phyloP scores from a whole-genome alignment of 2,797 vertebrate genomes.

The Bradypodion ventrale region DNA sequence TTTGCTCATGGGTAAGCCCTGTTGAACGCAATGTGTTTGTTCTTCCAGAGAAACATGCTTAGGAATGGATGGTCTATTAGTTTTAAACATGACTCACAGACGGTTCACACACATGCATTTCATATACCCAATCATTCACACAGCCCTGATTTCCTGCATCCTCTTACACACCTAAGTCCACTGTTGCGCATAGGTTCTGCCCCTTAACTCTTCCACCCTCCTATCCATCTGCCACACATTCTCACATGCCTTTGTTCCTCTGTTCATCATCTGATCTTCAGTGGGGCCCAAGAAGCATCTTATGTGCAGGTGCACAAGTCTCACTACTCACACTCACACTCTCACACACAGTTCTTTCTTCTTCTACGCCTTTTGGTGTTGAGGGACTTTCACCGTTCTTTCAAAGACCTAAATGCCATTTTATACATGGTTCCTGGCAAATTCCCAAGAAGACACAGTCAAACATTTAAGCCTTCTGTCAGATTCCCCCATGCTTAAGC shows the following conservation, averaged over 20 bases:
- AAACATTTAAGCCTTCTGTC: conserved; percentile 48
- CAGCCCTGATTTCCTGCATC: too few species aligned
- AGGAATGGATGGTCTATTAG: neutral
- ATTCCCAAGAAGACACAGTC: neutral
- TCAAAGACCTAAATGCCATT: neutral
- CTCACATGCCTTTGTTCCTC: conserved; percentile 38
- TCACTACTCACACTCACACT: too few species aligned
- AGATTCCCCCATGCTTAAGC: conserved; percentile 74
- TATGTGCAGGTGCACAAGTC: too few species aligned
- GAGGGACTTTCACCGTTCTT: neutral
- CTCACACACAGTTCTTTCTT: neutral
- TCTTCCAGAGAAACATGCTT: neutral
- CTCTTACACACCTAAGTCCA: neutral
- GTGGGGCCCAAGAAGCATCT: neutral
- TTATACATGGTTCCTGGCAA: neutral
- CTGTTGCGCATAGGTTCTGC: neutral
- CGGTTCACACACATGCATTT: too few species aligned
- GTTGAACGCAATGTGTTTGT: neutral
- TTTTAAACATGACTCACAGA: neutral
- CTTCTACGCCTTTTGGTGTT: neutral
- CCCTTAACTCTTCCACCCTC: neutral
- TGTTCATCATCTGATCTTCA: too few species aligned
- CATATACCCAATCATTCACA: neutral
- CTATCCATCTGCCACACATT: too few species aligned
- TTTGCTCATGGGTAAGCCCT: neutral